Base-by-base conservation (phyloP, 2,113 vertebrate genomes). In the Brachypodius melanocephalos region DNA sequence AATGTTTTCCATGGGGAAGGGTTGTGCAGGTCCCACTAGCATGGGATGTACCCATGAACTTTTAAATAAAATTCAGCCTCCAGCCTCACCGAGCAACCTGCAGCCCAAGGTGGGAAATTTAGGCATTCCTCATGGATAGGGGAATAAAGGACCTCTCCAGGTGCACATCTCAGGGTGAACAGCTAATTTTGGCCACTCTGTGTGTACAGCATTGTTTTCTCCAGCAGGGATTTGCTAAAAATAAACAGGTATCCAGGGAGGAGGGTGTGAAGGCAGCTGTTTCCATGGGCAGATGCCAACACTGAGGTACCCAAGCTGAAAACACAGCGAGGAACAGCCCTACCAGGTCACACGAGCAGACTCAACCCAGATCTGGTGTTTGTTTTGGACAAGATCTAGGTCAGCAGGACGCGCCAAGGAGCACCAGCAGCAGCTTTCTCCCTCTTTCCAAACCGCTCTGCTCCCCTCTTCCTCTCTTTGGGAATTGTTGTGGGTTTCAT, bases 1-100 rank as follows among this genome's bases (percentile, higher is more conserved):
- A 42, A 28, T 0, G 0, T 17, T 51, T 83, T 61, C 24, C 7
- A 3, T 0, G 1, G 38, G 21, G 58, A 79, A 76, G 17, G 4
- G 22, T 3, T 5, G 2, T 31, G 52, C 48, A 46, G 1, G 0
- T 43, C 21, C 22, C 69, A 6, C 3, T 7, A 28, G 38, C 6
- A 6, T 4, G 26, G 26, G 14, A 32, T 34, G 3, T 10, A 31
- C 6, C 28, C 3, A 9, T 25, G 8, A 12, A 8, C 16, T 59
- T 66, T 59, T 14, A 81, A 71, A 67, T 21, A 14, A 85, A 80
- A 46, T 4, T 13, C 54, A 79, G 7, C 22, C 36, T 59, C 13
- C 21, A 17, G 59, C 18, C 22, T 81, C 52, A 19, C 0, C 25
- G 2, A 62, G 57, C 9, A 48, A 7, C 29, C 14, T 9, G 6